A percentile compares a stretch with the other conserved stretches of the same genome.
phyloP scores from a whole-genome alignment of 2,113 vertebrate species.

The Pavo muticus region DNA sequence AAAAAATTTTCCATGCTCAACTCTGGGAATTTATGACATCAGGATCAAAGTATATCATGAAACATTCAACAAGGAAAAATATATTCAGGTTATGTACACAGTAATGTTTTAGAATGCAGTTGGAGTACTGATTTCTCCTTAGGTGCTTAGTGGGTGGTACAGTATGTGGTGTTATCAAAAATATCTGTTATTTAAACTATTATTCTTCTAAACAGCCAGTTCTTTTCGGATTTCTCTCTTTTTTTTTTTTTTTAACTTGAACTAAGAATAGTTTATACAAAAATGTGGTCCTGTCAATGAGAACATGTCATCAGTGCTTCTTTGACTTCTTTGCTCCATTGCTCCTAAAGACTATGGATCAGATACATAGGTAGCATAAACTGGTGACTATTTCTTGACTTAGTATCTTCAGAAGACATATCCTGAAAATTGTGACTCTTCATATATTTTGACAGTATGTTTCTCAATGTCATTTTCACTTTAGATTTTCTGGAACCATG shows the following conservation, averaged over 20 bases:
- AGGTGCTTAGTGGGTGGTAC: background rate
- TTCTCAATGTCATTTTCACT: background rate
- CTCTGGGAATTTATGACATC: background rate
- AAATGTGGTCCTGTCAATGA: background rate
- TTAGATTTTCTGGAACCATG: background rate
- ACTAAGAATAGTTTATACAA: background rate
- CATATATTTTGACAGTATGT: background rate
- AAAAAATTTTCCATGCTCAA: background rate
- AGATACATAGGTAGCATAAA: background rate
- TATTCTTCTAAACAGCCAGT: background rate
- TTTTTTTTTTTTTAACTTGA: background rate
- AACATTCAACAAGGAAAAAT: background rate
- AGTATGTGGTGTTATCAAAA: background rate
- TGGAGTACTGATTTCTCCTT: background rate
- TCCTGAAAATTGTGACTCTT: background rate
- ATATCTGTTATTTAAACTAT: background rate
- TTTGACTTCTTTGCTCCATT: background rate
- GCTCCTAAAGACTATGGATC: background rate
- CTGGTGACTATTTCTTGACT: background rate
- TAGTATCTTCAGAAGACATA: background rate
- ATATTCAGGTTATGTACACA: background rate
- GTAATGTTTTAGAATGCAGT: background rate
- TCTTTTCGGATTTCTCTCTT: background rate
- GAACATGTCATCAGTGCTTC: background rate
- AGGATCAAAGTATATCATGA: background rate